Evolutionary conservation across 1,140 invertebrate species (phyloP).

Genomic region (Scaptomyza hsui): DNA sequence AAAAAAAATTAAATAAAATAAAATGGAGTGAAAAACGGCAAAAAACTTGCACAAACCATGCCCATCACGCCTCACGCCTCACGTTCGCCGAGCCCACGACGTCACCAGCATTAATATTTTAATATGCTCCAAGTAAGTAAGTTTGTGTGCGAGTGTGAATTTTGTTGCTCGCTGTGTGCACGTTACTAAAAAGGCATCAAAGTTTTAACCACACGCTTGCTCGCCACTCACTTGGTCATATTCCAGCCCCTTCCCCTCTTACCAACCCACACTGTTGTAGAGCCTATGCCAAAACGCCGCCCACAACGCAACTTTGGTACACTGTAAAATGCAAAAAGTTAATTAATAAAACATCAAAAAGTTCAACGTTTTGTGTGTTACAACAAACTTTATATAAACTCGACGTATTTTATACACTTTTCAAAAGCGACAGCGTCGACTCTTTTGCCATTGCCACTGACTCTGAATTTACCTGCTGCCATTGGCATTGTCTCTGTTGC

Average conservation of each 20-base stretch:
- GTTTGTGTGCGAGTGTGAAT: slow-evolving; percentile 49
- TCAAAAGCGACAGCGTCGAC: slow-evolving; percentile 40
- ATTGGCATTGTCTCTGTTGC: background rate
- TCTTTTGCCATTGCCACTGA: background rate
- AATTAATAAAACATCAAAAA: slow-evolving; percentile 83
- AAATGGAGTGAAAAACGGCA: slow-evolving; percentile 11
- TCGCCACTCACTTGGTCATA: slow-evolving; percentile 6
- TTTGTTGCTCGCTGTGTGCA: slow-evolving; percentile 43
- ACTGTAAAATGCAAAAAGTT: slow-evolving; percentile 75
- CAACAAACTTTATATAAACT: slow-evolving; percentile 80
- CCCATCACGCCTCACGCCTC: slow-evolving; percentile 2
- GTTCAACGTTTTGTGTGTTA: slow-evolving; percentile 78
- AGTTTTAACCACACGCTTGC: slow-evolving; percentile 74
- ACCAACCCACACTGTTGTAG: background rate
- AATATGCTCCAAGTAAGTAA: slow-evolving; percentile 60
- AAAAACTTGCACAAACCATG: slow-evolving; percentile 24
- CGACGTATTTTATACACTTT: slow-evolving; percentile 78
- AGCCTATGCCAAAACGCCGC: background rate
- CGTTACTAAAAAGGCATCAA: slow-evolving; percentile 77
- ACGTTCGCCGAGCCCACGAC: slow-evolving; percentile 7
- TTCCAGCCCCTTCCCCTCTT: background rate
- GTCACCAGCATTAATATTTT: slow-evolving; percentile 67
- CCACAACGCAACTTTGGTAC: background rate
- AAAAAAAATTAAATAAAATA: slow-evolving; percentile 2
- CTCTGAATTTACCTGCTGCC: slow-evolving; percentile 1